Percentiles rank a stretch among this genome's conserved stretches.
These are phyloP conservation scores for Cyanoliseus patagonus DNA, from an alignment of 2,113 vertebrate species.

Conservation along the genomic window DNA sequence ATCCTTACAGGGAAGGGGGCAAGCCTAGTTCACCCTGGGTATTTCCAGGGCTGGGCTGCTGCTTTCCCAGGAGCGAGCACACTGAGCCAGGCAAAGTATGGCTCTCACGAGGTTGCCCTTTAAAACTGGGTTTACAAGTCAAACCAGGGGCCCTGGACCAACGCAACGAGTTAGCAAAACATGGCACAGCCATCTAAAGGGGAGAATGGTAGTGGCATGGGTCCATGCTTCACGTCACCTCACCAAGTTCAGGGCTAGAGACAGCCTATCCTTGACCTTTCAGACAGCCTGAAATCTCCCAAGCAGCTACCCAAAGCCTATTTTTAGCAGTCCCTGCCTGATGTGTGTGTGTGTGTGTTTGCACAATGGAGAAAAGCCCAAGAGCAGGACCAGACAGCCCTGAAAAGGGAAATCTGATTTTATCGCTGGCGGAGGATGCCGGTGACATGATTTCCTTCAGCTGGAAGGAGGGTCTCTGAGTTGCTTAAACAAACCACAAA, in stretches of 20 bases:
- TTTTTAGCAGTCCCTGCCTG: constrained; percentile 45
- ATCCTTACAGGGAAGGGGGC: background rate
- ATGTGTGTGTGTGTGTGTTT: background rate
- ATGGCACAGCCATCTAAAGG: background rate
- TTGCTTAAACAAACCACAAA: background rate
- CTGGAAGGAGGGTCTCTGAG: constrained; percentile 32
- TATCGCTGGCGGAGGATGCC: constrained; percentile 42
- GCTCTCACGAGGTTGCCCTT: background rate
- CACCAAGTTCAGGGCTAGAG: constrained; percentile 12
- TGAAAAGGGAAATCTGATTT: constrained; percentile 65
- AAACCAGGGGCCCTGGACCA: background rate
- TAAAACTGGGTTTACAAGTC: background rate
- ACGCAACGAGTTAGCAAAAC: background rate
- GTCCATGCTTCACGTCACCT: background rate
- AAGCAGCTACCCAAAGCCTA: constrained; percentile 39
- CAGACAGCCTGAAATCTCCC: constrained; percentile 20
- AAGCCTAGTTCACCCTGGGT: background rate
- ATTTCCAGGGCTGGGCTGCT: background rate
- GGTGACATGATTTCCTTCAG: constrained; percentile 56
- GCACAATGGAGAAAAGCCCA: constrained; percentile 55
- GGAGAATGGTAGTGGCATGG: background rate
- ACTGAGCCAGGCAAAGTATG: background rate
- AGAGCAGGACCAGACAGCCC: constrained; percentile 6
- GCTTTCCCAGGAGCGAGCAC: background rate
- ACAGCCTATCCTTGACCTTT: constrained; percentile 30